phyloP scores from a whole-genome alignment of 2,113 vertebrate species.

The Lonchura striata region DNA sequence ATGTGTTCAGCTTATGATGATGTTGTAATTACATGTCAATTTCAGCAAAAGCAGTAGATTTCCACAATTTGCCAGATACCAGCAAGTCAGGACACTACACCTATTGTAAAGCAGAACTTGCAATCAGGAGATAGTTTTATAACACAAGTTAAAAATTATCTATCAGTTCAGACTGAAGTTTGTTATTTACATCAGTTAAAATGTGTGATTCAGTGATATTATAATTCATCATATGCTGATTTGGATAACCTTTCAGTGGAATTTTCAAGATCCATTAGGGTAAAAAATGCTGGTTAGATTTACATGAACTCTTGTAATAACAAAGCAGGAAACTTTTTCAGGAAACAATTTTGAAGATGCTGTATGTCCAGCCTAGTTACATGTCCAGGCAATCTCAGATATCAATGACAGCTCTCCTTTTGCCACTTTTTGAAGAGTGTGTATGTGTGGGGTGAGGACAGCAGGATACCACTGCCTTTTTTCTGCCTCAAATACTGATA shows the following conservation, averaged over 20 bases:
- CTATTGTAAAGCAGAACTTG: background rate
- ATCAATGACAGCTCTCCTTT: background rate
- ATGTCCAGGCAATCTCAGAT: background rate
- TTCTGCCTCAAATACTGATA: background rate
- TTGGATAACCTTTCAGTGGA: background rate
- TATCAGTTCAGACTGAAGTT: background rate
- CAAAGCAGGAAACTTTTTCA: background rate
- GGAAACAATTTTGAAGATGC: background rate
- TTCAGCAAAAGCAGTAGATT: background rate
- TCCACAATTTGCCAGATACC: background rate
- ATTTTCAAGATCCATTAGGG: background rate
- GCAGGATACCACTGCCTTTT: background rate
- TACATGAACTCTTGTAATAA: background rate
- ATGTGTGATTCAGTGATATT: background rate
- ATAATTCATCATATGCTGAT: background rate
- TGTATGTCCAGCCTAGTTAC: background rate
- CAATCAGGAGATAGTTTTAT: background rate
- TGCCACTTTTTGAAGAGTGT: background rate
- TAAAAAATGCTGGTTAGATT: background rate
- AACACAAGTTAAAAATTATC: background rate
- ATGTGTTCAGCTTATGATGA: background rate
- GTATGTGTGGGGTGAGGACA: fast-evolving
- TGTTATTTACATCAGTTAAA: background rate
- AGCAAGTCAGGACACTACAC: background rate
- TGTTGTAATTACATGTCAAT: background rate